Percentiles rank a stretch among this genome's conserved stretches.
Conservation (phyloP, 1,140 invertebrate genomes). For the Anastrepha obliqua region DNA sequence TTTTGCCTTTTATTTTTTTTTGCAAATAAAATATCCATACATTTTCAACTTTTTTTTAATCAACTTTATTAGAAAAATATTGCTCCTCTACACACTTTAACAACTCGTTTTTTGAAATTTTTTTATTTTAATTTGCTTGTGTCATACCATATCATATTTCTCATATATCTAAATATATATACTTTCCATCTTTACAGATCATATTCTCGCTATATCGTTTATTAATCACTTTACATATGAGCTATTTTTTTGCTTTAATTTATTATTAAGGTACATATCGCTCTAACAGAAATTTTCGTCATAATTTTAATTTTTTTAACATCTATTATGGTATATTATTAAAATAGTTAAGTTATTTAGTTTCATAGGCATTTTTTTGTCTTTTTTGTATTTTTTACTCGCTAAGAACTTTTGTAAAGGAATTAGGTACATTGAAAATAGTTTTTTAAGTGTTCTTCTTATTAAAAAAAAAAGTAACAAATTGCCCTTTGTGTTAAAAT, state of each 20-base stretch:
- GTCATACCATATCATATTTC: background rate
- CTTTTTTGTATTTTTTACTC: background rate
- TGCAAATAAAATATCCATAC: background rate
- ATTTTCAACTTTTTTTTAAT: background rate
- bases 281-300: background rate
- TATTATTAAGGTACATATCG: background rate
- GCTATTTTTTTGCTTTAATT: background rate
- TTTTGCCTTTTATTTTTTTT: background rate
- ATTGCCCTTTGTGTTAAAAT: too few species aligned
- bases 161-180: background rate
- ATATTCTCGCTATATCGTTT: background rate
- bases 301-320: background rate
- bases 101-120: background rate
- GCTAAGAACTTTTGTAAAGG: background rate
- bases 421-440: background rate
- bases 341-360: background rate
- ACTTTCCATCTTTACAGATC: background rate
- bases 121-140: too few species aligned
- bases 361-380: background rate
- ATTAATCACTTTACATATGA: background rate
- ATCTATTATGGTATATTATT: background rate
- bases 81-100: background rate
- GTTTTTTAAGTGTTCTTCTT: background rate
- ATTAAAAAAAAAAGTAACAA: background rate
- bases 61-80: constrained; percentile 1